Evolutionary conservation across 2,888 invertebrate species (phyloP).

Genomic region (Sericinus montela): DNA sequence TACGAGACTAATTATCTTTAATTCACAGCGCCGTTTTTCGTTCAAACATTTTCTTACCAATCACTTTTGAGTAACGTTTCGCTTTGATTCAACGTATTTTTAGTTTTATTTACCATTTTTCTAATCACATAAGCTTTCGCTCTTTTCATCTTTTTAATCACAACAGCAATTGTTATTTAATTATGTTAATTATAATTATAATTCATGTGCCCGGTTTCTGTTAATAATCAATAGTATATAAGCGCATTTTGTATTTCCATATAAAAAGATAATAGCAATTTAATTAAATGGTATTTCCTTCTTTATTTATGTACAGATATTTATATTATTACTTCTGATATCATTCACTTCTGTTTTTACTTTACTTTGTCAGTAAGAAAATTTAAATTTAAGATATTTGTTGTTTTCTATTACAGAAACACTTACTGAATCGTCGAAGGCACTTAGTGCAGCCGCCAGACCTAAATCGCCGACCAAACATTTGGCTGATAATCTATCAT

Average conservation of each 20-base stretch:
- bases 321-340: too few species aligned
- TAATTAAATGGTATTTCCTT: too few species aligned
- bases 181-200: neutral
- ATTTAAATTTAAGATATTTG: too few species aligned
- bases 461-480: constrained; percentile 73
- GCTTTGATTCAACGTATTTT: constrained; percentile 70
- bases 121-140: constrained; percentile 50
- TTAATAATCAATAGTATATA: neutral
- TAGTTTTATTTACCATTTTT: constrained; percentile 48
- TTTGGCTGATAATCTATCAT: constrained; percentile 64
- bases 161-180: too few species aligned
- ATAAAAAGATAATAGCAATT: too few species aligned
- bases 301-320: too few species aligned
- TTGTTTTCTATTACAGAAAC: constrained; percentile 51
- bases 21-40: constrained; percentile 46
- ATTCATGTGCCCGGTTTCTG: neutral
- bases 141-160: constrained; percentile 32
- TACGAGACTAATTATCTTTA: constrained; percentile 40
- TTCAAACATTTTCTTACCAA: constrained; percentile 38
- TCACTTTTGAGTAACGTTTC: constrained; percentile 75
- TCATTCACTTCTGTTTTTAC: too few species aligned
- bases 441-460: constrained; percentile 55
- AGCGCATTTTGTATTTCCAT: neutral
- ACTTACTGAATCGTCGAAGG: constrained; percentile 57
- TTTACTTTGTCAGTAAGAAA: too few species aligned